Base-by-base conservation (phyloP, 2,888 invertebrate genomes). In the Drosophila acutilabella region DNA sequence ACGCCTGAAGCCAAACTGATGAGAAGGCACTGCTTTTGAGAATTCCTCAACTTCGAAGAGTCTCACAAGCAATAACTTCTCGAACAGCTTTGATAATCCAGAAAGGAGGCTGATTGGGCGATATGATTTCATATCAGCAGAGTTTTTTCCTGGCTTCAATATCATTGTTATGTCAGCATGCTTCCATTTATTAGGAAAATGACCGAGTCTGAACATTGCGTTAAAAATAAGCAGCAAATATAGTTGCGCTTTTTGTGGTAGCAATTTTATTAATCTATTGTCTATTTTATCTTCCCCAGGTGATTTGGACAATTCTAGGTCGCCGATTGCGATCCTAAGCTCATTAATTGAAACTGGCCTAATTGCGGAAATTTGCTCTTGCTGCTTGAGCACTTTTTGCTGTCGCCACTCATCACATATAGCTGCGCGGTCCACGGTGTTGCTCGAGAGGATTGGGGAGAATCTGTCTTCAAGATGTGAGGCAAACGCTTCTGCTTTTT, bases 1-100 rank as follows among this genome's bases (percentile, higher is more conserved):
- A 0, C 11, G 20, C 2, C 59, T 13, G 13, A 59, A 59, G 2
- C 59, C 59, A 4, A 58, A 58, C 6, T 58, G 58, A 18, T 58
- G 48, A 1, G 16, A 18, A 1, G 60, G 44, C 4, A 60, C 41
- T 4, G 40, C 51, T 2, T 23, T n/a, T 1, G 20, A 7, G 3
- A 52, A 52, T 2, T 52, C 23, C 2, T 38, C 8, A 8, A 6
- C 4, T 1, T 52, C 23, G 4, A 52, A 23, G 1, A 52, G 40
- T 14, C 51, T 38, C 1, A 7, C 10, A 2, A 52, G 13, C 2
- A 52, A 23, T 20, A 52, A 11, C 20, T 40, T 52, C 8, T 52
- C 51, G 10, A 52, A 40, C 18, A 52, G 6, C 5, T 52, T 52
- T 2, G 51, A 52, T 1, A 52, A 40, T 3, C 51, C 38, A 1